Evolutionary conservation across 2,797 vertebrate genomes (phyloP), one percentile per base, ranked within the genome.

Genomic region (Pantherophis alleghaniensis): DNA sequence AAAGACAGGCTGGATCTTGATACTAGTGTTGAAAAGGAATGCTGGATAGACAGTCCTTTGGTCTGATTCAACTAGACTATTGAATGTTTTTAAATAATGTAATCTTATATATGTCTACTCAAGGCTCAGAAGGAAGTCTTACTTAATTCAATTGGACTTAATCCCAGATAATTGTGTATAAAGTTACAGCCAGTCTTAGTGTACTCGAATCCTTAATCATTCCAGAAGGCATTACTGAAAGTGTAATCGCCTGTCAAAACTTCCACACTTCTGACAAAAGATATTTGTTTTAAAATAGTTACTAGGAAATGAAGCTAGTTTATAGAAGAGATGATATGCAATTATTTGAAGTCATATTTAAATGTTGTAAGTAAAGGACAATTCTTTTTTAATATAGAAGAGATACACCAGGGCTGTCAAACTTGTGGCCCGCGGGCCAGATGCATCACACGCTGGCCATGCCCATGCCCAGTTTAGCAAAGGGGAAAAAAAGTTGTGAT

Each of bases 371-470:
- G 37, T 92, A 4, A 63, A 20, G 69, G 66, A 92, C n/a, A 59
- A 59, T 90, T 86, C 16, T 86, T 94, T 94, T 87, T 37, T 37
- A 86, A 90, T 24, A 53, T 91, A 92, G 91, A 92, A 94, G 16
- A 42, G 47, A 0, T 20, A 59, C 18, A 20, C 18, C 18, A 59
- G 5, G 5, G 57, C 57, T 20, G 18, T 59, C 57, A 20, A 59
- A 59, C 18, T 59, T 59, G 16, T 59, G 57, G 57, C 18, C 16
- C 18, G 5, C 2, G 57, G 18, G 57, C 57, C 57, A 5, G 16
- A 59, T 20, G 16, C 57, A 59, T 59, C 18, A 20, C 5, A 0
- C 57, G 1, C 57, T 59, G 57, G 57, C 18, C 57, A 59, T 6
- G 6, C 57, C 57, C 57, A 59, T 5, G 18, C 57, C 57, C 18